Base-by-base conservation (phyloP, 1,140 invertebrate genomes). In the Magallana gigas region DNA sequence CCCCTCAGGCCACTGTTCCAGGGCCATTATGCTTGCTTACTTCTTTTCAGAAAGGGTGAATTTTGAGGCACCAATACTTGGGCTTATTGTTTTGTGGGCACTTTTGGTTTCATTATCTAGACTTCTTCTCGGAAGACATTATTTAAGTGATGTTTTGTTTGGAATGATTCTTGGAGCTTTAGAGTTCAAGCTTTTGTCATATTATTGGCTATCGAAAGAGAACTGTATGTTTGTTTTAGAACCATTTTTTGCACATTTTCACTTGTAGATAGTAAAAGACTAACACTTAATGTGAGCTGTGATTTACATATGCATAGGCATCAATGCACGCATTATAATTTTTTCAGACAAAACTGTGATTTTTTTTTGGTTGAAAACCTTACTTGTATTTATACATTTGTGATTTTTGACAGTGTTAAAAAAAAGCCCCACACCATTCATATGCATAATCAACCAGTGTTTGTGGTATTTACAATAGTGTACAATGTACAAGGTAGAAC, bases 1-100 rank as follows among this genome's bases (percentile, higher is more conserved):
- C 94, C 99, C 98, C 56, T 99, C 98, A 0, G 99, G 99, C 0
- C 99, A 99, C 95, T 96, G 98, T 1, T 98, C 98, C n/a, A 95
- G 99, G 91, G 96, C 98, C 11, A 96, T 97, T 12, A 96, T 98
- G 92, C 94, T 99, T 16, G 95, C 96, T 1, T 96, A 96, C 80
- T 97, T 94, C 85, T 88, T 94, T 56, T 76, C 91, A 5, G 57
- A 90, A 9, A 90, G 88, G 57, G 85, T 91, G 16, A 80, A 91
- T 18, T 56, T 84, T 64, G 86, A 89, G 68, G 71, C 23, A 84
- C 85, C 64, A 90, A 80, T 91, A 82, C 82, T 16, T 80, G 86
- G 62, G 12, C 95, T 97, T 0, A 87, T 98, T 9, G 90, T 97
- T 5, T 95, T 96, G 0, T 99, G 98, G 98, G 95, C 96, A 7